These are phyloP conservation scores for Lysandra coridon DNA, from an alignment of 2,888 invertebrate species.

Conservation along the genomic window DNA sequence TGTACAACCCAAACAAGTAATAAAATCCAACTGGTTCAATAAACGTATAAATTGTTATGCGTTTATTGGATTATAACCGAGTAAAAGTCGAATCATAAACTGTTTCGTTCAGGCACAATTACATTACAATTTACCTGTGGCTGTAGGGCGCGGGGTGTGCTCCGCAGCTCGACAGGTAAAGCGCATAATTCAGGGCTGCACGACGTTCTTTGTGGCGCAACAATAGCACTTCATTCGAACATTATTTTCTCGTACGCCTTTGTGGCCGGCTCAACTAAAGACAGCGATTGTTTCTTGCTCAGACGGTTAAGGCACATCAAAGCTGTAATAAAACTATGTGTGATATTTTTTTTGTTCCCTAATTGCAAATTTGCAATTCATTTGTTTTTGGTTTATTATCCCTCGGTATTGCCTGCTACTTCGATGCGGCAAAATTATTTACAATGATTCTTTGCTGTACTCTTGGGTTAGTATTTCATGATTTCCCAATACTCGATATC, in stretches of 20 bases:
- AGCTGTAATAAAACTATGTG: too few relatives aligned
- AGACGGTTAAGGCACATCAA: background rate
- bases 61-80: background rate
- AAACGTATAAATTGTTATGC: background rate
- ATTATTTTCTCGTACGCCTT: slow-evolving; percentile 39
- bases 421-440: background rate
- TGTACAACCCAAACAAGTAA: background rate
- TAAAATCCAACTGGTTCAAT: background rate
- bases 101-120: slow-evolving; percentile 19
- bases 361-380: too few relatives aligned
- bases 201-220: slow-evolving; percentile 33
- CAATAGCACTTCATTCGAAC: slow-evolving; percentile 40
- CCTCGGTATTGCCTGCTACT: too few relatives aligned
- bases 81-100: slow-evolving; percentile 1
- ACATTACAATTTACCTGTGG: background rate
- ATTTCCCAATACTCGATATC: background rate
- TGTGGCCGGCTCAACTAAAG: slow-evolving; percentile 34
- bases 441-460: background rate
- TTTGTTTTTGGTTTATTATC: too few relatives aligned
- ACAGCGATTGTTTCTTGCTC: slow-evolving; percentile 38
- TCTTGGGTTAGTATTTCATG: too few relatives aligned
- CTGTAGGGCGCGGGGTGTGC: background rate
- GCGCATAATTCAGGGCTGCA: slow-evolving; percentile 39
- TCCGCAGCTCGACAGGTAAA: slow-evolving; percentile 2
- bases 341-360: too few relatives aligned